Percentiles rank a stretch among this genome's conserved stretches.
Evolutionary conservation across 2,113 vertebrate genomes (phyloP).

Genomic region (Origma solitaria): DNA sequence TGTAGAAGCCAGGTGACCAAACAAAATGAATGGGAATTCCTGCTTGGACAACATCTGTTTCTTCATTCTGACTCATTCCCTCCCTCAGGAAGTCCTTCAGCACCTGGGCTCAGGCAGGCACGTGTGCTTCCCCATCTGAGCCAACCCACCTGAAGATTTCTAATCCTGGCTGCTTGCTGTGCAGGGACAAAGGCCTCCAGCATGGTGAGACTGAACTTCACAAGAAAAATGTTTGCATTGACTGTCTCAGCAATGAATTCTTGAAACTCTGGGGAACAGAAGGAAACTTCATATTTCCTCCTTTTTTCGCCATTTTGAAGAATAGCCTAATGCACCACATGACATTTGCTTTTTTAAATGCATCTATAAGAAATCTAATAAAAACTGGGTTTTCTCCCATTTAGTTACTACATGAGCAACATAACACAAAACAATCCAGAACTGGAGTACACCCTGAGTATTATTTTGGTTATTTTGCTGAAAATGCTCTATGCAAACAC

Average conservation of each 20-base stretch:
- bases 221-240: neutral
- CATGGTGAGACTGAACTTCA: accelerated
- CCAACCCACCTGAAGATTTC: neutral
- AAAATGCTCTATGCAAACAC: neutral
- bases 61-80: neutral
- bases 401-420: neutral
- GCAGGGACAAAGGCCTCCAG: neutral
- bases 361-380: neutral
- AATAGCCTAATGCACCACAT: neutral
- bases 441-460: neutral
- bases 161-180: neutral
- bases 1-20: neutral
- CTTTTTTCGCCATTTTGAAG: neutral
- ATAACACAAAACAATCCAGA: neutral
- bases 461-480: neutral
- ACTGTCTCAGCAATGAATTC: neutral
- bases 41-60: neutral
- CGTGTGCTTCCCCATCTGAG: neutral
- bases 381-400: neutral
- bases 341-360: neutral
- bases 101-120: neutral
- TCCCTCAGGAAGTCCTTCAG: neutral
- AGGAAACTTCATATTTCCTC: neutral
- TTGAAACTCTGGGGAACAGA: neutral
- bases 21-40: neutral